These are phyloP conservation scores for Microcebus murinus DNA, from an alignment of 2,113 vertebrate species.

Conservation along the genomic window DNA sequence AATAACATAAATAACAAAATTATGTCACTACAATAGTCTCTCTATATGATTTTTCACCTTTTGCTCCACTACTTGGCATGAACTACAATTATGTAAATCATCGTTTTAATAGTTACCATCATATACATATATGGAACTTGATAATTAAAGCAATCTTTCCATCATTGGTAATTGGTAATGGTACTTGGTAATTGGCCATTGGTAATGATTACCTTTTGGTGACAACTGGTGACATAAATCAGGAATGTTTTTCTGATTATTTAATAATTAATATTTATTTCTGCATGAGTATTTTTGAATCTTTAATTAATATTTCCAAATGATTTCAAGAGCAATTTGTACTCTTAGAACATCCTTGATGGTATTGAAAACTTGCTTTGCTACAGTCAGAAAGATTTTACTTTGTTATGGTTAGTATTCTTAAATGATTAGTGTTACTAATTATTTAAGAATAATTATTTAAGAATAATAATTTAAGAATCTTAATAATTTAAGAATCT, in stretches of 20 bases:
- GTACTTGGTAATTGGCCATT: not conserved
- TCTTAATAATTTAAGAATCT: no score
- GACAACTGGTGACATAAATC: not conserved
- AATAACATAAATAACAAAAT: not conserved
- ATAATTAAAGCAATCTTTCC: not conserved
- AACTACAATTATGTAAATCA: not conserved
- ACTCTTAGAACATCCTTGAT: not conserved
- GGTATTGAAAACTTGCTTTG: not conserved
- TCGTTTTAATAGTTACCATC: not conserved
- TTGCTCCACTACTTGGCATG: no score
- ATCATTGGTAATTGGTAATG: not conserved
- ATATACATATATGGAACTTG: not conserved
- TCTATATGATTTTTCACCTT: no score
- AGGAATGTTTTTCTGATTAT: not conserved
- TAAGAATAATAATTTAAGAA: no score
- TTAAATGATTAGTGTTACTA: not conserved
- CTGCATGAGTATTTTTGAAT: not conserved
- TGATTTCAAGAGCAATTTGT: not conserved
- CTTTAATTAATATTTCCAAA: not conserved
- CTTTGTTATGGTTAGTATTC: not conserved
- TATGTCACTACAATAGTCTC: not conserved
- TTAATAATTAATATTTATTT: not conserved
- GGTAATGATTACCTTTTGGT: not conserved
- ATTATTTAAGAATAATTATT: no score
- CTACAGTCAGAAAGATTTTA: not conserved